Percentiles rank a stretch among this genome's conserved stretches.
Evolutionary conservation across 2,797 vertebrate genomes (phyloP).

Genomic region (Artibeus jamaicensis): DNA sequence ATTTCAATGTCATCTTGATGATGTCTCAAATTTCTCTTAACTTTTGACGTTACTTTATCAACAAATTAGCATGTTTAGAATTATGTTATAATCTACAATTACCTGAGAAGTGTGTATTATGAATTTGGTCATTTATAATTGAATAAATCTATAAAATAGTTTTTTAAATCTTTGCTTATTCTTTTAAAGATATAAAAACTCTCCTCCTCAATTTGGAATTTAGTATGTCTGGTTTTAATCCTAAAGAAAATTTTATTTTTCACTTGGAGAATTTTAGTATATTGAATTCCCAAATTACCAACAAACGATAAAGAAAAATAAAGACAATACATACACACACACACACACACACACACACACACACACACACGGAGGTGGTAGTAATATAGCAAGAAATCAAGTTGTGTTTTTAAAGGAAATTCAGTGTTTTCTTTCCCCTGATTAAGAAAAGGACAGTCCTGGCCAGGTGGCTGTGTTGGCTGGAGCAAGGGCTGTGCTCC

Average conservation of each 20-base stretch:
- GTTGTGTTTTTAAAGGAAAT: not conserved
- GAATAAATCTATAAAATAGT: not conserved
- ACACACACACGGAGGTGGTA: not conserved
- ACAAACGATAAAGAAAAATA: not conserved
- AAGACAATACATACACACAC: not conserved
- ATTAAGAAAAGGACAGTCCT: not conserved
- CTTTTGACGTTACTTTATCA: not conserved
- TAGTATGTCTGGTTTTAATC: not conserved
- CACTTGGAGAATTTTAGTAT: not conserved
- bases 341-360: not conserved
- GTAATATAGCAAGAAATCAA: not conserved
- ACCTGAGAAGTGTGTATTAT: not conserved
- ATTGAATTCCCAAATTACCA: not conserved
- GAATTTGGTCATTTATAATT: not conserved
- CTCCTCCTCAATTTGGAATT: not conserved
- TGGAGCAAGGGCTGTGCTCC: not conserved
- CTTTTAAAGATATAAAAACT: conserved; percentile 18
- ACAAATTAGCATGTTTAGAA: not conserved
- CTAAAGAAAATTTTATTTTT: not conserved
- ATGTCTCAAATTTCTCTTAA: conserved; percentile 8
- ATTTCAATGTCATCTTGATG: not conserved
- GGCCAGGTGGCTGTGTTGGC: not conserved
- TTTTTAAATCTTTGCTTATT: not conserved
- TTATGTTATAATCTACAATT: not conserved
- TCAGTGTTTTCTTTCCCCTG: not conserved